These are phyloP conservation scores for Prinia subflava DNA, from an alignment of 2,113 vertebrate species.

Conservation along the genomic window DNA sequence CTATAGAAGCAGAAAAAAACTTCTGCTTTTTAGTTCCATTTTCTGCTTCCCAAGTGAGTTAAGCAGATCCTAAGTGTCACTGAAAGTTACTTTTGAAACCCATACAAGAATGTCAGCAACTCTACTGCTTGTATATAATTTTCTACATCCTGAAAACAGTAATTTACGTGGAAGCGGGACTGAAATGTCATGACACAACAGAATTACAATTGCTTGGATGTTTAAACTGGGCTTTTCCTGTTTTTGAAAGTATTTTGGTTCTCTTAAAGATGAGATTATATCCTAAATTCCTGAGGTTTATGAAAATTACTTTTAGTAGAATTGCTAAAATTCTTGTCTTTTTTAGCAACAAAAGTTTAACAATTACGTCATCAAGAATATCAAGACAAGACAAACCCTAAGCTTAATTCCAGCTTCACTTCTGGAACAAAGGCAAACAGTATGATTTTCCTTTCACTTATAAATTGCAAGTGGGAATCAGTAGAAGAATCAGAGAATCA, in stretches of 20 bases:
- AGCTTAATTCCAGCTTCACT: not conserved
- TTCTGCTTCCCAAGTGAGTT: not conserved
- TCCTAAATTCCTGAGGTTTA: not conserved
- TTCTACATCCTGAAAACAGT: constrained; percentile 29
- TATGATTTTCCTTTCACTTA: not conserved
- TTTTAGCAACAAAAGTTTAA: not conserved
- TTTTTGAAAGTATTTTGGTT: not conserved
- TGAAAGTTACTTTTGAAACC: not conserved
- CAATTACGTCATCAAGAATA: not conserved
- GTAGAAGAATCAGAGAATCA: not conserved
- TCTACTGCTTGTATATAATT: not conserved
- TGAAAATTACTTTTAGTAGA: not conserved
- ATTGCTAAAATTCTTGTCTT: not conserved
- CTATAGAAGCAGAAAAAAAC: not conserved
- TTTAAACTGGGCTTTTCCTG: constrained; percentile 30
- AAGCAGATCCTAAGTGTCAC: not conserved
- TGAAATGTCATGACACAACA: not conserved
- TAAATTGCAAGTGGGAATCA: not conserved
- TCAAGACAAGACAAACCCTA: not conserved
- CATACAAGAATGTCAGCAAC: not conserved
- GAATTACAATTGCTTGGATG: not conserved
- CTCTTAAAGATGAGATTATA: not conserved
- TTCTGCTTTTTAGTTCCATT: not conserved
- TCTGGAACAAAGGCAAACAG: not conserved
- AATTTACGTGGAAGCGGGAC: constrained; percentile 8